phyloP scores from a whole-genome alignment of 2,797 vertebrate species.

The Myotis vivesi region DNA sequence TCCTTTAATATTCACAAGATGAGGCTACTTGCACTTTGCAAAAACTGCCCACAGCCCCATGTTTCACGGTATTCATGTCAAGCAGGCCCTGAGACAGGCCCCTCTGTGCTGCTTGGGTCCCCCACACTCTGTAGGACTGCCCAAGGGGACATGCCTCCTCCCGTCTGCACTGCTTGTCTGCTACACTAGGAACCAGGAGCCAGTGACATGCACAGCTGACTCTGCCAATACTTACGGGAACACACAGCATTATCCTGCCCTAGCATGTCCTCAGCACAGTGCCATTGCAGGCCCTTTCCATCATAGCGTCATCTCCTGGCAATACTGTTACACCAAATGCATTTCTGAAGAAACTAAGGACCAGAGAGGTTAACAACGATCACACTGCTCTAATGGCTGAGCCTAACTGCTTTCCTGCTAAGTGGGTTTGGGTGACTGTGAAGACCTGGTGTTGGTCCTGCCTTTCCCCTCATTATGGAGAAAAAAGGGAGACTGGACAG shows the following conservation, averaged over 20 bases:
- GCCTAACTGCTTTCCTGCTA: neutral
- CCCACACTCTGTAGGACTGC: neutral
- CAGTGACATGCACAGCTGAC: neutral
- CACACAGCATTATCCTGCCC: neutral
- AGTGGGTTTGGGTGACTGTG: accelerated
- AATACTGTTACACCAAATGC: neutral
- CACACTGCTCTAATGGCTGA: neutral
- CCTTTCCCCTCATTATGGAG: neutral
- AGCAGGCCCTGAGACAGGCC: neutral
- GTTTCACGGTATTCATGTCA: neutral
- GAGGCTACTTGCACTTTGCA: neutral
- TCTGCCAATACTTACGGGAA: neutral
- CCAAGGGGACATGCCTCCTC: neutral
- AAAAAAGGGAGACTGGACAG: neutral
- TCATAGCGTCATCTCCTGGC: neutral
- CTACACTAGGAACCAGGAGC: neutral
- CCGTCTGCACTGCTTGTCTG: neutral
- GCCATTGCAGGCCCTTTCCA: neutral
- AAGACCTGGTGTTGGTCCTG: neutral
- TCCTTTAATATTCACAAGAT: neutral
- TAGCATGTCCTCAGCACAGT: neutral
- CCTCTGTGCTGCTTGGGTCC: neutral
- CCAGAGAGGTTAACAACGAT: neutral
- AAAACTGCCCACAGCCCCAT: neutral
- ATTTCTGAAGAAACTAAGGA: neutral